Base-by-base conservation (phyloP, 2,797 vertebrate genomes). In the Anguilla anguilla region DNA sequence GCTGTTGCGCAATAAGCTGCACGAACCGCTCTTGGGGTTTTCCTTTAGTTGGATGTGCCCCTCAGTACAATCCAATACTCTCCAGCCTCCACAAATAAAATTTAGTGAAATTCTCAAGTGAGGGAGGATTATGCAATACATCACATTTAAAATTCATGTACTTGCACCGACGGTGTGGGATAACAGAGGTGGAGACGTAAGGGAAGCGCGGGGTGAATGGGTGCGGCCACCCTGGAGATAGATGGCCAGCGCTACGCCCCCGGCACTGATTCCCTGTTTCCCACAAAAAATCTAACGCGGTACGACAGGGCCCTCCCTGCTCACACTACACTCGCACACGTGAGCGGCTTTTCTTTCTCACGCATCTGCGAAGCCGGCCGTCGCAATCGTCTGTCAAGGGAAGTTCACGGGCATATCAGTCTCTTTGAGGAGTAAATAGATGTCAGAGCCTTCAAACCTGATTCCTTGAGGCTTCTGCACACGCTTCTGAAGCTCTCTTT, bases 61-160 rank as follows among this genome's bases (percentile, higher is more conserved):
- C 64, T 10, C 79, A 51, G 25, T n/a, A 13, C 79, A 82, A 15
- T 49, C 19, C 43, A 9, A 51, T 82, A 4, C 46, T 22, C 79
- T 51, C 79, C 46, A 82, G 19, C 43, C 79, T 49, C 46, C 19
- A 51, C 79, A 82, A 49, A 43, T 77, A 77, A 6, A 15, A 39
- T 77, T 43, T 19, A 77, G 35, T 43, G 74, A 77, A 77, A 74
- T 74, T 31, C 31, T 74, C 11, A 74, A 39, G 28, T 74, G 69
- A 77, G 17, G 74, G 43, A 82, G 28, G 43, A n/a, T 82, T 46
- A 51, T 82, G 79, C 3, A 82, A 82, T 51, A 28, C 19, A 51
- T 51, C 22, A 51, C 46, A 82, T 82, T 82, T 25, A 82, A 82
- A 82, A 82, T 82, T 51, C 22, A 51, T 82, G 79, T n/a, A 82